These are phyloP conservation scores for Delia radicum DNA, from an alignment of 1,140 invertebrate species.

Conservation along the genomic window DNA sequence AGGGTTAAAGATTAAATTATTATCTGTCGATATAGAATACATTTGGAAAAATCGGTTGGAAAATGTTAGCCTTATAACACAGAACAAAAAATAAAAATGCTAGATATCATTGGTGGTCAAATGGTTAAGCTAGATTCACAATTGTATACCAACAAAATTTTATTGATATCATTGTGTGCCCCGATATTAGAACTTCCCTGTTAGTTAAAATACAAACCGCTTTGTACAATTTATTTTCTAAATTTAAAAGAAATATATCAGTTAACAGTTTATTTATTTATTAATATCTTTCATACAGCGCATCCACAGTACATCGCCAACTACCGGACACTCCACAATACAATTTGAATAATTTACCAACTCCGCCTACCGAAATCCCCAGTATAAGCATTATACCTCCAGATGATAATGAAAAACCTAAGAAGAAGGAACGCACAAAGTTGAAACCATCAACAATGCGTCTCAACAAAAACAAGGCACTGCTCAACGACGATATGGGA, in stretches of 20 bases:
- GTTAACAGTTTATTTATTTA: background rate
- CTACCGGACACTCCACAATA: background rate
- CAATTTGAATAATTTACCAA: background rate
- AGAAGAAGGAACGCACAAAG: constrained; percentile 17
- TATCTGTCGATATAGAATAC: too few relatives aligned
- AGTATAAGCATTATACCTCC: constrained; percentile 26
- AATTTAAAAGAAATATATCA: background rate
- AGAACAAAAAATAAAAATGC: too few relatives aligned
- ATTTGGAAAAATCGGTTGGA: too few relatives aligned
- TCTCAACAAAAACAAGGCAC: background rate
- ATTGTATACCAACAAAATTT: too few relatives aligned
- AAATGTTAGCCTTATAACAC: too few relatives aligned
- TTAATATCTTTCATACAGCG: background rate
- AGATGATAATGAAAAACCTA: constrained; percentile 13
- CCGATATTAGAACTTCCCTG: too few relatives aligned
- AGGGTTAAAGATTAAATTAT: too few relatives aligned
- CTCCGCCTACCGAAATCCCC: constrained; percentile 25
- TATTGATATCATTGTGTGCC: too few relatives aligned
- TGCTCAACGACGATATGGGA: background rate
- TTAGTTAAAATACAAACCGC: too few relatives aligned
- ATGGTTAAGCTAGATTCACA: too few relatives aligned
- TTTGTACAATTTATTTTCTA: too few relatives aligned
- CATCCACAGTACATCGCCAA: background rate
- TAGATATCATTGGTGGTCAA: too few relatives aligned
- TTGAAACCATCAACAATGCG: constrained; percentile 17